Conservation (phyloP, 1,140 invertebrate species). For the Schmidtea mediterranea region DNA sequence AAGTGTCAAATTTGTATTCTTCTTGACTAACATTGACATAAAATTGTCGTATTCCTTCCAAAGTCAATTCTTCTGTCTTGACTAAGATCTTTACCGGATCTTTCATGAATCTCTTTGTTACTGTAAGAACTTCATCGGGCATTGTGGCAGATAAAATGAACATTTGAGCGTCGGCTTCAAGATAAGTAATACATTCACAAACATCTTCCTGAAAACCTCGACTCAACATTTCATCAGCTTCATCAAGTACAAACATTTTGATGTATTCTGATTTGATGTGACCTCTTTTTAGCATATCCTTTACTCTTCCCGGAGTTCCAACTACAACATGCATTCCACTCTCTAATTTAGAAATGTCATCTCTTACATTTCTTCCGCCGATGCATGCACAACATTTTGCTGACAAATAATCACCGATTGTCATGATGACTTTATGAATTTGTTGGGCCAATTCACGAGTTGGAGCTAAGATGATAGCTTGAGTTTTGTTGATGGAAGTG, state of each 20-base stretch:
- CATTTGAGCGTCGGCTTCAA: too few relatives aligned
- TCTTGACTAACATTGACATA: too few relatives aligned
- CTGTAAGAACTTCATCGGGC: too few relatives aligned
- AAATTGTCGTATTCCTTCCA: too few relatives aligned
- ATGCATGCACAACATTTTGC: conserved; percentile 93
- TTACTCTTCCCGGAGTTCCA: conserved; percentile 85
- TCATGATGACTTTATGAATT: conserved; percentile 92
- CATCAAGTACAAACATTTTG: conserved; percentile 80
- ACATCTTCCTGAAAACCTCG: too few relatives aligned
- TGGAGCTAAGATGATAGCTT: conserved; percentile 85
- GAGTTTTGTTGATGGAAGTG: conserved; percentile 55
- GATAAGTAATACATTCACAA: too few relatives aligned
- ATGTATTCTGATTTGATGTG: conserved; percentile 38
- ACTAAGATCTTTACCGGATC: too few relatives aligned
- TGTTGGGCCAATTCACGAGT: conserved; percentile 92
- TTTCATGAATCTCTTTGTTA: too few relatives aligned
- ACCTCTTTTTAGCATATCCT: conserved; percentile 61
- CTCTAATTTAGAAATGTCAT: conserved; percentile 73
- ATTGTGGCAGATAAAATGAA: too few relatives aligned
- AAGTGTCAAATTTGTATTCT: too few relatives aligned
- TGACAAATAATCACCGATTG: conserved; percentile 83
- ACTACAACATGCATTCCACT: conserved; percentile 81
- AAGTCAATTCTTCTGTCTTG: too few relatives aligned
- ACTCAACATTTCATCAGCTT: conserved; percentile 95
- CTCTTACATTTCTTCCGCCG: conserved; percentile 85